Base-by-base conservation (phyloP, 2,888 invertebrate species). In the Lomographa bimaculata region DNA sequence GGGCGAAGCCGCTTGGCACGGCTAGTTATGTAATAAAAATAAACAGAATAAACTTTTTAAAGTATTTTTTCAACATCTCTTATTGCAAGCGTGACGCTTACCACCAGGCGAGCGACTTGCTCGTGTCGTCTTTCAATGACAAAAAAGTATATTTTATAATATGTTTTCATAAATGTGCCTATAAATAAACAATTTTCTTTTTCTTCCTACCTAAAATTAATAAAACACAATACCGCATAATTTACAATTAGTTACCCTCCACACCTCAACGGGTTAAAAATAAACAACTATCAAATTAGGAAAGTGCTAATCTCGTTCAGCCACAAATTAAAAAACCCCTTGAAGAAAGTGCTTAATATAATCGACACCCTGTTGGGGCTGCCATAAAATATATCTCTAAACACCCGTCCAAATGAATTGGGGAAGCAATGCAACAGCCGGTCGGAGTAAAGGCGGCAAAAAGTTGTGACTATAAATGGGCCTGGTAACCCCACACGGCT, bases 271-370 rank as follows among this genome's bases (percentile, higher is more conserved):
- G 41, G 29, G 35, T 29, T 29, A 35, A 21, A 28, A 26, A 39
- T 32, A 33, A 18, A 19, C 21, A 28, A 42, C 26, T 9, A 30
- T 30, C 8, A 36, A 67, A 65, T 68, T 64, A 66, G 64, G n/a
- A 69, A 71, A 67, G 75, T 70, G 78, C 69, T 77, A 77, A 79
- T 77, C 71, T 71, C 37, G 46, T 48, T 35, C 52, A 57, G 59
- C 55, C 62, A 70, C 71, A 64, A 67, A 77, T 74, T 71, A 61
- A 49, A 50, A n/a, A 54, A 59, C 52, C 54, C 62, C 60, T 40
- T 41, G 16, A 57, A 51, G 45, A 50, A 48, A 41, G 37, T 32
- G 41, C 48, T 35, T 46, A 67, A 68, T 65, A 64, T 57, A 59
- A 59, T 66, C 60, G 57, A 52, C 64, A 60, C 70, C 67, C 65